Evolutionary conservation across 2,888 invertebrate species (phyloP).

Genomic region (Pherbina coryleti): DNA sequence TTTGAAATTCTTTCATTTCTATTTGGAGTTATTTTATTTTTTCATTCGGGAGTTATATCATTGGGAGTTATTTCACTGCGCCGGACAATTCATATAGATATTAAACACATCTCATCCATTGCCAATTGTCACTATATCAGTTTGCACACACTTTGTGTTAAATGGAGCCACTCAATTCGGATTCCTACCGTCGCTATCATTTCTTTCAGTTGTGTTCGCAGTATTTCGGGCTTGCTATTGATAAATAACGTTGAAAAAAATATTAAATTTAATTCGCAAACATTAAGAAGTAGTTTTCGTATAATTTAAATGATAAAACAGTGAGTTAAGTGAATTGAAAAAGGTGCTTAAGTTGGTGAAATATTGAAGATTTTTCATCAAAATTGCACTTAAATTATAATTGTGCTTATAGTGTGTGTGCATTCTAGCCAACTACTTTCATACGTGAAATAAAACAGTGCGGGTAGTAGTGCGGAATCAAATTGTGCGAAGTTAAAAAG

Average conservation of each 20-base stretch:
- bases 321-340: neutral
- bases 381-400: constrained; percentile 2
- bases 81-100: neutral
- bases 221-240: neutral
- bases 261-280: neutral
- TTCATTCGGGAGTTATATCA: too few species aligned
- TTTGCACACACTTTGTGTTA: neutral
- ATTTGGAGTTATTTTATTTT: too few species aligned
- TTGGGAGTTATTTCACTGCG: too few species aligned
- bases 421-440: neutral
- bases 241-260: neutral
- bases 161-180: neutral
- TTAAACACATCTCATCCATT: neutral
- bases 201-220: neutral
- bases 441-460: neutral
- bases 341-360: neutral
- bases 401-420: neutral
- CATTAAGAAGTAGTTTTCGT: neutral
- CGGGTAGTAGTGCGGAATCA: neutral
- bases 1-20: too few species aligned
- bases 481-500: neutral
- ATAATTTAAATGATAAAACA: neutral
- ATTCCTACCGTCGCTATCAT: constrained; percentile 4
- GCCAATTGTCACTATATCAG: neutral
- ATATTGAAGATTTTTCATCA: neutral